Percentiles rank a stretch among this genome's conserved stretches.
Evolutionary conservation across 2,797 vertebrate species (phyloP).

Genomic region (Leuciscus waleckii): DNA sequence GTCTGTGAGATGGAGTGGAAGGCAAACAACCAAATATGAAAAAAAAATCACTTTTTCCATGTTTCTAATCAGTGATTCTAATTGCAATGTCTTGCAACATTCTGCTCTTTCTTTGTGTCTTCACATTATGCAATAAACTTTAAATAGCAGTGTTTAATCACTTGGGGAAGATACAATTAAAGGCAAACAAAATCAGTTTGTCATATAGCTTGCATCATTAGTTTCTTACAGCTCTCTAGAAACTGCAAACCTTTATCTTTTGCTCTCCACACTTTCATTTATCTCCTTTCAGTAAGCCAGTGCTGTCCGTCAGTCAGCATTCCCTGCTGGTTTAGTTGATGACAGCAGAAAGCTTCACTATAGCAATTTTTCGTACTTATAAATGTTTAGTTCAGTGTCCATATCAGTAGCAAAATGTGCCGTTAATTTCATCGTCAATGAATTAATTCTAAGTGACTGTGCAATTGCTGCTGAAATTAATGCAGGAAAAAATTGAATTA

Average conservation of each 20-base stretch:
- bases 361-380: background rate
- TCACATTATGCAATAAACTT: background rate
- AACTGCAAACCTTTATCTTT: background rate
- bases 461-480: background rate
- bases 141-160: background rate
- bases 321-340: slow-evolving; percentile 6
- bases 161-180: background rate
- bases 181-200: background rate
- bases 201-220: background rate
- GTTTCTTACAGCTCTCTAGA: background rate
- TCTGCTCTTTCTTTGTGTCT: background rate
- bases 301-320: background rate
- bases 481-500: background rate
- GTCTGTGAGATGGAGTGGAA: background rate
- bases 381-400: background rate
- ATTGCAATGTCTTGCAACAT: background rate
- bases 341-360: background rate
- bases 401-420: background rate
- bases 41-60: too few relatives aligned
- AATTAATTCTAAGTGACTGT: background rate
- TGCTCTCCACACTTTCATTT: background rate
- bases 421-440: background rate
- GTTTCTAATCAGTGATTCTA: background rate
- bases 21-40: background rate
- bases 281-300: slow-evolving; percentile 1